A percentile compares a stretch with the other conserved stretches of the same genome.
Evolutionary conservation across 2,113 vertebrate species (phyloP).

Genomic region (Atlantisia rogersi): DNA sequence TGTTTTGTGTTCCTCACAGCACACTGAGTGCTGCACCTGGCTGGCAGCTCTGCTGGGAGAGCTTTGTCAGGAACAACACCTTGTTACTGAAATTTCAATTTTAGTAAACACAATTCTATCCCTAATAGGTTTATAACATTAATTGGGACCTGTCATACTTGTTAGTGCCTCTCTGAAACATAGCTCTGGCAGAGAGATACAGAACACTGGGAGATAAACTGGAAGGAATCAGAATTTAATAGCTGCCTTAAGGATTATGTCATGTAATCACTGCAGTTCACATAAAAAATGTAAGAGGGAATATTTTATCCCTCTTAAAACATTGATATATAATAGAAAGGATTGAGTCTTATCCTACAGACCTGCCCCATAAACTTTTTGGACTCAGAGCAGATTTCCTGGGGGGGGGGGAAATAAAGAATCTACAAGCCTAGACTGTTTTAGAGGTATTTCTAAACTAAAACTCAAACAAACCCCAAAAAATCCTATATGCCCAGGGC

Average conservation of each 20-base stretch:
- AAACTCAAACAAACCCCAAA: not conserved
- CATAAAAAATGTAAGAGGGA: slow-evolving; percentile 14
- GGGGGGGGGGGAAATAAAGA: too few relatives aligned
- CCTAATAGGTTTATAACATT: not conserved
- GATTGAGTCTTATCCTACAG: not conserved
- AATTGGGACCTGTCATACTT: not conserved
- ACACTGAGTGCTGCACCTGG: not conserved
- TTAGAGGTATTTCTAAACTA: not conserved
- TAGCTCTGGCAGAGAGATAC: not conserved
- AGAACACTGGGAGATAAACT: not conserved
- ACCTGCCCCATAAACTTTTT: not conserved
- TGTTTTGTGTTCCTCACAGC: not conserved
- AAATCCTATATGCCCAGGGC: not conserved
- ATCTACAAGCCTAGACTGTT: not conserved
- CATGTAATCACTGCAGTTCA: not conserved
- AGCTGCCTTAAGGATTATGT: not conserved
- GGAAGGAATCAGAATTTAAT: not conserved
- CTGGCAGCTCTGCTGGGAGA: not conserved
- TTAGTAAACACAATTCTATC: not conserved
- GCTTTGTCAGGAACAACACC: not conserved
- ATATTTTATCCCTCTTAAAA: slow-evolving; percentile 8
- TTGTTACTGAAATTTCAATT: not conserved
- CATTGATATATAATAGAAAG: not conserved
- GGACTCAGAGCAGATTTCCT: not conserved
- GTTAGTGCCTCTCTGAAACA: not conserved